Base-by-base conservation (phyloP, 2,888 invertebrate genomes). In the Sminthurides aquaticus region DNA sequence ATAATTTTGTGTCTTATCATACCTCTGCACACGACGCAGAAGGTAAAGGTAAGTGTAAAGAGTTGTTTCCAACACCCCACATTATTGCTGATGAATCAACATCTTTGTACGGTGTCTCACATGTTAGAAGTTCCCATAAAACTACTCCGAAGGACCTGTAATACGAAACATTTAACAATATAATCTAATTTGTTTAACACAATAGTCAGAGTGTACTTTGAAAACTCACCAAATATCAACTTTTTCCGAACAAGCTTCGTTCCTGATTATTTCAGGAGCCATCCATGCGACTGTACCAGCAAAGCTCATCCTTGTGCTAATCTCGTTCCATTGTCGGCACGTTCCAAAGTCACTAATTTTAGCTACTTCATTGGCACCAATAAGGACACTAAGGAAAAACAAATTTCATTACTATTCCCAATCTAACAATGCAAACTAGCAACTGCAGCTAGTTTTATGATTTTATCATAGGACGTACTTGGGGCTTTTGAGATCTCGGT, bases 341-440 rank as follows among this genome's bases (percentile, higher is more conserved):
- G 96, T 97, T 24, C 98, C 99, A 79, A 99, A 99, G 79, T 99
- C 99, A 75, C 94, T 95, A 67, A 99, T 98, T 81, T 99, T 99
- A 5, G 96, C 88, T 52, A 85, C 80, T 76, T 89, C 84, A 72
- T 87, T 85, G 71, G 87, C 86, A 5, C 90, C 88, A 76, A 95
- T 89, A 54, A 95, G 82, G 63, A 95, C 88, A 79, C 92, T 93
- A 77, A 34, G 81, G 61, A 34, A 55, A 66, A 24, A 75, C 74
- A 80, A 60, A 49, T 60, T 20, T 60, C 11, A 25, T 18, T 52
- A 11, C 3, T n/a, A 20, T 49, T 15, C 43, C 22, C 8, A 54
- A 8, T 27, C n/a, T 49, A 64, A 3, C 1, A 22, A 22, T 18
- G 22, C 18, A 20, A n/a, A 3, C n/a, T 18, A 49, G 29, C 24